These are phyloP conservation scores for Barnardius zonarius DNA, from an alignment of 2,113 vertebrate species.

Conservation along the genomic window DNA sequence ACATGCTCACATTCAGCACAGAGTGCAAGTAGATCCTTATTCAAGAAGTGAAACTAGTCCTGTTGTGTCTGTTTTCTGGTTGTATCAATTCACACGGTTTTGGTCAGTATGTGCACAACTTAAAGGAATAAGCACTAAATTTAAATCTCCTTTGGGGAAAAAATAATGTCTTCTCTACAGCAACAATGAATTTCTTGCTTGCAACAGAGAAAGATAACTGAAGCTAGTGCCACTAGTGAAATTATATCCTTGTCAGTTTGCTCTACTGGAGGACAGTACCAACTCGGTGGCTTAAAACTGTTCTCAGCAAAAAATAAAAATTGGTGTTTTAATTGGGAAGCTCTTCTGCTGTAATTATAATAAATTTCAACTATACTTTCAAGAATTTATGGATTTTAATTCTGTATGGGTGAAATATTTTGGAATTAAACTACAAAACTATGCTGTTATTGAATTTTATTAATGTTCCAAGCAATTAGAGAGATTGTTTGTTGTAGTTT, in stretches of 20 bases:
- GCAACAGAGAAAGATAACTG: neutral
- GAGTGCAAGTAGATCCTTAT: neutral
- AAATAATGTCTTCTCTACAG: neutral
- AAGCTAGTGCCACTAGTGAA: neutral
- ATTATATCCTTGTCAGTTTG: neutral
- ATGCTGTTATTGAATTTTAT: neutral
- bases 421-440: neutral
- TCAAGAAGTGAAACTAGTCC: neutral
- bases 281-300: neutral
- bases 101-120: neutral
- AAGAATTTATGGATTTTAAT: conserved; percentile 6
- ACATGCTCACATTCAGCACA: neutral
- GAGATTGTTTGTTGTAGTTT: neutral
- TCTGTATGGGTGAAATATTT: neutral
- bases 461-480: neutral
- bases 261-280: neutral
- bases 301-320: neutral
- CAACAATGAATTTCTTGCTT: neutral
- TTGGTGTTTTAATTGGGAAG: neutral
- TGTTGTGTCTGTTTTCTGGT: neutral
- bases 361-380: neutral
- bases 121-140: neutral
- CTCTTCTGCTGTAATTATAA: neutral
- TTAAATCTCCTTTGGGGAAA: neutral
- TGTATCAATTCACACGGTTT: neutral